A percentile compares a stretch with the other conserved stretches of the same genome.
phyloP scores from a whole-genome alignment of 1,140 invertebrate species.

The Ceratina japonica region DNA sequence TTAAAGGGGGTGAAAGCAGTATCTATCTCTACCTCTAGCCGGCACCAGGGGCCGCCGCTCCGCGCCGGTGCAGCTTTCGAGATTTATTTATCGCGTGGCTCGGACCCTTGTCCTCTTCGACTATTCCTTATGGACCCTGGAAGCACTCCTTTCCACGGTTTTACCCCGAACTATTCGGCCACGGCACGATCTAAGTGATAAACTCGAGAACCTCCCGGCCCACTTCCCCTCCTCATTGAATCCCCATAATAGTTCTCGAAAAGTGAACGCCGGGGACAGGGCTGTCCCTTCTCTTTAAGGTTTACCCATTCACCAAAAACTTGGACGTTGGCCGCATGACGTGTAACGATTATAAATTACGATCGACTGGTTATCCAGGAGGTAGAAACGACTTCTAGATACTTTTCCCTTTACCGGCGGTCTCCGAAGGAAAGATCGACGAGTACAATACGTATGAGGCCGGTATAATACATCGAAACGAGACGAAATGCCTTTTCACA shows the following conservation, averaged over 20 bases:
- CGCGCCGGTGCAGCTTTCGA: slow-evolving; percentile 49
- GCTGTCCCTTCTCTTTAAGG: no score
- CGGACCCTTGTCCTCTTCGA: slow-evolving; percentile 51
- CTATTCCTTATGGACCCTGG: slow-evolving; percentile 52
- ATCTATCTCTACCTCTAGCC: slow-evolving; percentile 57
- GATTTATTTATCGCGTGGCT: slow-evolving; percentile 62
- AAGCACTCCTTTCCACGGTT: slow-evolving; percentile 32
- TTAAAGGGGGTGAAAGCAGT: slow-evolving; percentile 59
- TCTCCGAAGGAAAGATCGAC: slow-evolving; percentile 57
- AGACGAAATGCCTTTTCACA: slow-evolving; percentile 70
- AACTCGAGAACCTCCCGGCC: slow-evolving; percentile 25
- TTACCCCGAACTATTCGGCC: background rate
- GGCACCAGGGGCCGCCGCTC: slow-evolving; percentile 19
- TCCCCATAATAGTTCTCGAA: slow-evolving; percentile 9
- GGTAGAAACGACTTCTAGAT: slow-evolving; percentile 41
- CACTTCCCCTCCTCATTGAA: slow-evolving; percentile 6
- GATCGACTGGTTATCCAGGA: slow-evolving; percentile 44
- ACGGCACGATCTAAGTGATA: slow-evolving; percentile 47
- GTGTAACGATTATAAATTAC: slow-evolving; percentile 59
- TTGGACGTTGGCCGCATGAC: background rate
- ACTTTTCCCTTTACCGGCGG: slow-evolving; percentile 49
- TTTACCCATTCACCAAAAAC: background rate
- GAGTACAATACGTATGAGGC: slow-evolving; percentile 67
- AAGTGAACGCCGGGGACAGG: background rate
- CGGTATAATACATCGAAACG: slow-evolving; percentile 73